These are phyloP conservation scores for Hycleus cichorii DNA, from an alignment of 1,140 invertebrate genomes.

Conservation along the genomic window DNA sequence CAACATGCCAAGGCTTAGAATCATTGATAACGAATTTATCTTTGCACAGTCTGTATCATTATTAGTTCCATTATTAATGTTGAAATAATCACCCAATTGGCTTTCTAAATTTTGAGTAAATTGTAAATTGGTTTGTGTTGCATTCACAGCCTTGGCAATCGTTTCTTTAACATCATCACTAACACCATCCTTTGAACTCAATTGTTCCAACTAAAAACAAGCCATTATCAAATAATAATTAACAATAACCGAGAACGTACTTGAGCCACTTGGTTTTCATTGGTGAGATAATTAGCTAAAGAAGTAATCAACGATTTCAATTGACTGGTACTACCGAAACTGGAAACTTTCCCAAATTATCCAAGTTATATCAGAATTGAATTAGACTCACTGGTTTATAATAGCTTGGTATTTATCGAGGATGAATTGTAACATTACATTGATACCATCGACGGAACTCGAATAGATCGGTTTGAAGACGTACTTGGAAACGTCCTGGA, in stretches of 20 bases:
- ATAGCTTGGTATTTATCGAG: too few relatives aligned
- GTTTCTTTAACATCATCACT: background rate
- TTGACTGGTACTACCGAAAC: slow-evolving; percentile 6
- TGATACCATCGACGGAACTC: too few relatives aligned
- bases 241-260: background rate
- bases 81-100: too few relatives aligned
- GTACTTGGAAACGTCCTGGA: slow-evolving; percentile 4
- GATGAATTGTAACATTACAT: too few relatives aligned
- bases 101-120: too few relatives aligned
- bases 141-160: background rate
- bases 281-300: slow-evolving; percentile 10
- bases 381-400: too few relatives aligned
- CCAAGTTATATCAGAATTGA: too few relatives aligned
- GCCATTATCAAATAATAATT: background rate
- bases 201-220: background rate
- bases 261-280: slow-evolving; percentile 6
- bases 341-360: slow-evolving; percentile 38
- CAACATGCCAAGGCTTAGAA: too few relatives aligned
- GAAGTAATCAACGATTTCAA: slow-evolving; percentile 8
- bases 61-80: too few relatives aligned
- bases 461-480: background rate
- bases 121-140: too few relatives aligned
- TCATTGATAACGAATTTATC: too few relatives aligned
- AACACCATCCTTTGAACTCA: background rate
- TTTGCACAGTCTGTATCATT: too few relatives aligned